These are phyloP conservation scores for Hippopotamyrus pictus DNA, from an alignment of 2,797 vertebrate species.

Conservation along the genomic window DNA sequence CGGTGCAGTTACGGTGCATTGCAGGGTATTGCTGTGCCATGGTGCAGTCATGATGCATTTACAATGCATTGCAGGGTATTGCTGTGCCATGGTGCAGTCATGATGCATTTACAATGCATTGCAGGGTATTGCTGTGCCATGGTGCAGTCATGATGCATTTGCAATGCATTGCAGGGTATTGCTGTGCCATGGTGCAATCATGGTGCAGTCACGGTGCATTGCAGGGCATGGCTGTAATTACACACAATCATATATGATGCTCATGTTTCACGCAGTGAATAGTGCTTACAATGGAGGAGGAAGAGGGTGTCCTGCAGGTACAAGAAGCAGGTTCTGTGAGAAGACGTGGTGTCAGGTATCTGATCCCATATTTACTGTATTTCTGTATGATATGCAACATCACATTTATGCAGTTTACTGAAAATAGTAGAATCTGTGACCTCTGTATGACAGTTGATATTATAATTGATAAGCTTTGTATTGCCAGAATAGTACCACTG, in stretches of 20 bases:
- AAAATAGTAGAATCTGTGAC: not conserved
- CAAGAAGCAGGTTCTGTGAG: not conserved
- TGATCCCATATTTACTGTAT: not conserved
- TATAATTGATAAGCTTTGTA: not conserved
- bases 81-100: too few relatives aligned
- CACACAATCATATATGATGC: not conserved
- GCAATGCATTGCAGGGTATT: too few relatives aligned
- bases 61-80: too few relatives aligned
- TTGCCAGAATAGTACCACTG: constrained; percentile 1
- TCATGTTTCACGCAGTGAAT: not conserved
- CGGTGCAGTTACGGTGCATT: not conserved
- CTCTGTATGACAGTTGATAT: not conserved
- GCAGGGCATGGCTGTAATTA: not conserved
- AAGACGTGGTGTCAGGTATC: not conserved
- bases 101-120: too few relatives aligned
- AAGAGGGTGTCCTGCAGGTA: not conserved
- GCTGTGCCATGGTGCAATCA: too few relatives aligned
- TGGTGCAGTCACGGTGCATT: too few relatives aligned
- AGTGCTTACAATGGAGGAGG: not conserved
- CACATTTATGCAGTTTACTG: not conserved
- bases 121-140: too few relatives aligned
- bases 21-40: not conserved
- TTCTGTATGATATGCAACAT: not conserved
- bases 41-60: too few relatives aligned
- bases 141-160: too few relatives aligned